Evolutionary conservation across 1,140 invertebrate genomes (phyloP).

Genomic region (Eciton burchellii): DNA sequence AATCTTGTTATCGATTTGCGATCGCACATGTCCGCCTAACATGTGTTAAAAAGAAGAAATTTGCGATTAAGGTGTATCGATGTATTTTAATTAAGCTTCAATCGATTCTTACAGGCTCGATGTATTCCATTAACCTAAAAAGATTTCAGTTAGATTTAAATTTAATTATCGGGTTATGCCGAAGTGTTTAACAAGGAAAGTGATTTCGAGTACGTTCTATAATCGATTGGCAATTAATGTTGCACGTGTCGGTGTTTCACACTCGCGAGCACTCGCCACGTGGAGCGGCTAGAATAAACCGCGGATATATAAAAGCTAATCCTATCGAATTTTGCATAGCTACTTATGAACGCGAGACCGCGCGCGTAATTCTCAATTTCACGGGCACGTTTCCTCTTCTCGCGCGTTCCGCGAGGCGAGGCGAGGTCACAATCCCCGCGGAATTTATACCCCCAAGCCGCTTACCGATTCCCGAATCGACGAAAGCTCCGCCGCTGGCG

Average conservation of each 20-base stretch:
- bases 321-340: slow-evolving; percentile 16
- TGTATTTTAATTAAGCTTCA: background rate
- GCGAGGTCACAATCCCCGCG: slow-evolving; percentile 49
- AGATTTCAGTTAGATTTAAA: background rate
- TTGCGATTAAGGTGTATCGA: background rate
- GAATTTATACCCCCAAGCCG: slow-evolving; percentile 64
- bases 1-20: background rate
- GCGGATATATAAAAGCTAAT: slow-evolving; percentile 42
- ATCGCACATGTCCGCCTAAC: background rate
- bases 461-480: slow-evolving; percentile 68
- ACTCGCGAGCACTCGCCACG: background rate
- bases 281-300: slow-evolving; percentile 22
- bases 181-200: background rate
- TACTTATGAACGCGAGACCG: slow-evolving; percentile 30
- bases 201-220: background rate
- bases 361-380: slow-evolving; percentile 53
- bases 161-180: slow-evolving; percentile 19
- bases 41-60: background rate
- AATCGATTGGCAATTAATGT: background rate
- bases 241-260: background rate
- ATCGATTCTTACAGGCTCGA: background rate
- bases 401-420: background rate
- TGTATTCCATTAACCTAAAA: background rate
- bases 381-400: slow-evolving; percentile 38
- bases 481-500: slow-evolving; percentile 9